Percentiles rank a stretch among this genome's conserved stretches.
These are phyloP conservation scores for Bungarus multicinctus DNA, from an alignment of 2,113 vertebrate genomes.

Conservation along the genomic window DNA sequence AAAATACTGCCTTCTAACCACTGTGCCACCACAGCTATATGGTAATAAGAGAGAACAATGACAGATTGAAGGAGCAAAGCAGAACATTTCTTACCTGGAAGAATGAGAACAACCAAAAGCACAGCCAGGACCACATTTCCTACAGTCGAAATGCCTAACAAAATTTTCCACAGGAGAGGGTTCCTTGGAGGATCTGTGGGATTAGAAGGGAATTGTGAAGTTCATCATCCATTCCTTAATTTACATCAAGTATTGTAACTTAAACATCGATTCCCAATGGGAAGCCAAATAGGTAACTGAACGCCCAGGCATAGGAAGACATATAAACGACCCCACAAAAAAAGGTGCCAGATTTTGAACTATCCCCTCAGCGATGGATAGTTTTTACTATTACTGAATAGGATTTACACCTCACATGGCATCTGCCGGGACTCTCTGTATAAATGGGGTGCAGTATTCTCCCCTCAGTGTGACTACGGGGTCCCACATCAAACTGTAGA, in stretches of 20 bases:
- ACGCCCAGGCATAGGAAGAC: not conserved
- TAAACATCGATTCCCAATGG: not conserved
- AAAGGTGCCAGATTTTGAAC: not conserved
- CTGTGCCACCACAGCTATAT: too few species aligned
- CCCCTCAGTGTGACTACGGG: not conserved
- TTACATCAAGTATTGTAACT: not conserved
- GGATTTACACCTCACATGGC: not conserved
- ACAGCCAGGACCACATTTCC: not conserved
- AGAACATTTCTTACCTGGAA: not conserved
- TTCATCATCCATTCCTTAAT: too few species aligned
- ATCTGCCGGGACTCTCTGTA: not conserved
- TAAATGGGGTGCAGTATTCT: not conserved
- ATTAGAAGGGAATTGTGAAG: not conserved
- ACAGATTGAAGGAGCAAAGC: not conserved
- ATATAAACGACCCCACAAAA: not conserved
- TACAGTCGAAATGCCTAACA: not conserved
- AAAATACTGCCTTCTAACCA: not conserved
- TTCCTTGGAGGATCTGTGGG: not conserved
- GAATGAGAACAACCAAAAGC: not conserved
- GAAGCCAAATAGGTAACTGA: not conserved
- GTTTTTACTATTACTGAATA: too few species aligned
- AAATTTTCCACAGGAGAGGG: conserved; percentile 8
- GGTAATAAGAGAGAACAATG: not conserved
- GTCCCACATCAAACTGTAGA: not conserved
- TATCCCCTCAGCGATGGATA: not conserved